A percentile compares a stretch with the other conserved stretches of the same genome.
phyloP scores from a whole-genome alignment of 2,113 vertebrate species.

The Aspiorhynchus laticeps region DNA sequence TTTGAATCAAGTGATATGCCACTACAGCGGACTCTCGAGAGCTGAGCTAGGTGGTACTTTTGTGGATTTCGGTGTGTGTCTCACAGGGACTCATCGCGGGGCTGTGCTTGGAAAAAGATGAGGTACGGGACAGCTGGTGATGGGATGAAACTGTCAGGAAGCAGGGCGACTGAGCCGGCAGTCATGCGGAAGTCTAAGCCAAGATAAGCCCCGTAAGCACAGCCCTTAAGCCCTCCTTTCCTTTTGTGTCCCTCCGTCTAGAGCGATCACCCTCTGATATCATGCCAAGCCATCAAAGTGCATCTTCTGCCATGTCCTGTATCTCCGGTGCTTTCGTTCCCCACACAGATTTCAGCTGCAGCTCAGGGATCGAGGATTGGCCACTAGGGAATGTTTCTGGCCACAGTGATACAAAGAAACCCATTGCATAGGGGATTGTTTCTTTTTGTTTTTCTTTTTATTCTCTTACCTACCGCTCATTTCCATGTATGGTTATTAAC shows the following conservation, averaged over 20 bases:
- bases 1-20: not conserved
- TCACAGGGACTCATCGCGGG: not conserved
- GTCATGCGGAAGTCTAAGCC: slow-evolving; percentile 42
- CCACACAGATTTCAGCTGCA: slow-evolving; percentile 23
- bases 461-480: slow-evolving; percentile 44
- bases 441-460: slow-evolving; percentile 21
- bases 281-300: slow-evolving; percentile 28
- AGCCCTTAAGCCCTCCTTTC: slow-evolving; percentile 35
- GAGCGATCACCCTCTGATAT: slow-evolving; percentile 27
- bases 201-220: slow-evolving; percentile 28
- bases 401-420: slow-evolving; percentile 30
- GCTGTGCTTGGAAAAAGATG: not conserved
- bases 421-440: slow-evolving; percentile 8
- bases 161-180: slow-evolving; percentile 29
- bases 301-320: slow-evolving; percentile 24
- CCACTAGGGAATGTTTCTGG: slow-evolving; percentile 22
- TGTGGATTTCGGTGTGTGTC: not conserved
- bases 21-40: not conserved
- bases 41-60: not conserved
- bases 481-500: slow-evolving; percentile 64
- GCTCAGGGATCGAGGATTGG: slow-evolving; percentile 19
- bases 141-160: slow-evolving; percentile 36
- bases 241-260: slow-evolving; percentile 19
- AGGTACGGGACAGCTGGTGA: slow-evolving; percentile 15
- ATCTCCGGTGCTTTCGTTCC: not conserved